Conservation (phyloP, 2,113 vertebrate genomes). For the Lycocorax pyrrhopterus region DNA sequence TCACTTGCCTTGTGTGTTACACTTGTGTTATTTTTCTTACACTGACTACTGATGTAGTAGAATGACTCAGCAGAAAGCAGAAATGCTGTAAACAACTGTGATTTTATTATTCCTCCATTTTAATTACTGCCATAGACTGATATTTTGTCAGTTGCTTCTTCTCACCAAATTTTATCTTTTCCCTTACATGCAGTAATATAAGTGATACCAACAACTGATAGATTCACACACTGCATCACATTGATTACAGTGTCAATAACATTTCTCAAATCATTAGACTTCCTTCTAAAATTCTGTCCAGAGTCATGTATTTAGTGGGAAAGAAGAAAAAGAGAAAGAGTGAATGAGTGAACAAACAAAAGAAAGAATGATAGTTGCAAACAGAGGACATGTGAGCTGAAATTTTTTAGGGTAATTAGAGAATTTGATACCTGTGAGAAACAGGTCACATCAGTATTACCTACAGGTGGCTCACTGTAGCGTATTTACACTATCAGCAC, state of each 20-base stretch:
- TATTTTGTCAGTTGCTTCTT: background rate
- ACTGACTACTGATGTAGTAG: background rate
- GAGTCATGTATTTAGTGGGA: background rate
- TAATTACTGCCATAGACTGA: background rate
- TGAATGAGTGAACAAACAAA: slow-evolving; percentile 11
- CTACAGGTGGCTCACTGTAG: slow-evolving; percentile 36
- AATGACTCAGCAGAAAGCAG: slow-evolving; percentile 7
- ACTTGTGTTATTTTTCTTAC: background rate
- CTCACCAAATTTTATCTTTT: background rate
- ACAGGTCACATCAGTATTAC: background rate
- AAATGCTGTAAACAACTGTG: background rate
- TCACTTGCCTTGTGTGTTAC: background rate
- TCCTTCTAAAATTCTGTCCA: background rate
- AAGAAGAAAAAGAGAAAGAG: background rate
- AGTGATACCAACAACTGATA: background rate
- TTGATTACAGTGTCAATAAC: background rate
- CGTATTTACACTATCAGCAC: slow-evolving; percentile 28
- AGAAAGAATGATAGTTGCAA: slow-evolving; percentile 35
- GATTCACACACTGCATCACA: background rate
- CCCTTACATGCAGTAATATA: background rate
- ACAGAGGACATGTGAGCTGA: slow-evolving; percentile 43
- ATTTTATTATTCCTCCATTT: slow-evolving; percentile 26
- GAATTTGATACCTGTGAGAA: slow-evolving; percentile 68
- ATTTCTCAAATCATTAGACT: background rate
- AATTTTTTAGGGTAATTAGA: slow-evolving; percentile 50